phyloP scores from a whole-genome alignment of 2,797 vertebrate genomes.

The Darevskia nairensis region DNA sequence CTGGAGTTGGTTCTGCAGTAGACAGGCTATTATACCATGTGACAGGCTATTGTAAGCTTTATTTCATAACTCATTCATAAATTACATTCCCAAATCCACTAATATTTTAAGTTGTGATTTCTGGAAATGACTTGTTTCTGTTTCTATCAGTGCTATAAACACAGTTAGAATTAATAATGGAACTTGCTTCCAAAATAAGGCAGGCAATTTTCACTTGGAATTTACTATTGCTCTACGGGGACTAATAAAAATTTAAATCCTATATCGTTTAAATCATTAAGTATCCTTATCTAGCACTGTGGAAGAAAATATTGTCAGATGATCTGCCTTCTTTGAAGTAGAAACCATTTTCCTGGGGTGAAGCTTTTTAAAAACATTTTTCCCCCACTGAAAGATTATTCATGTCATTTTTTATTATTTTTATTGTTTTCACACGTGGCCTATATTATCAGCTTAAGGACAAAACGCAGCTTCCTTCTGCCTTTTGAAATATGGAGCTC shows the following conservation, averaged over 20 bases:
- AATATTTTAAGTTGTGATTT: slow-evolving; percentile 16
- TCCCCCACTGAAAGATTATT: slow-evolving; percentile 45
- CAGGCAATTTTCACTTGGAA: slow-evolving; percentile 41
- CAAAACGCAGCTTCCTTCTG: slow-evolving; percentile 61
- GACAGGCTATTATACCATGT: neutral
- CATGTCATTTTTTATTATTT: slow-evolving; percentile 63
- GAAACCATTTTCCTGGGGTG: slow-evolving; percentile 58
- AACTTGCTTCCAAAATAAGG: slow-evolving; percentile 39
- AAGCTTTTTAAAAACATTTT: slow-evolving; percentile 43
- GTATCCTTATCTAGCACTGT: slow-evolving; percentile 60
- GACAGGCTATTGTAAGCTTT: neutral
- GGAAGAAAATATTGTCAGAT: slow-evolving; percentile 65
- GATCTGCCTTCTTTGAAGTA: slow-evolving; percentile 70
- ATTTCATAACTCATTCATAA: neutral
- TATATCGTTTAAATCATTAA: slow-evolving; percentile 65
- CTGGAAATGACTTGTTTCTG: slow-evolving; percentile 46
- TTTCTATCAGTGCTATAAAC: slow-evolving; percentile 10
- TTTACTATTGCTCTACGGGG: slow-evolving; percentile 46
- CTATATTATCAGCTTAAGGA: slow-evolving; percentile 66
- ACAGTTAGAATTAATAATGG: slow-evolving; percentile 2
- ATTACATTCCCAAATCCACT: slow-evolving; percentile 24
- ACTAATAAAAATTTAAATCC: slow-evolving; percentile 64
- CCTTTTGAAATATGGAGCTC: slow-evolving; percentile 58
- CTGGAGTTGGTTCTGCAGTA: neutral
- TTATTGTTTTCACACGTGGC: slow-evolving; percentile 72